Base-by-base conservation (phyloP, 2,797 vertebrate species). In the Platalea minor region DNA sequence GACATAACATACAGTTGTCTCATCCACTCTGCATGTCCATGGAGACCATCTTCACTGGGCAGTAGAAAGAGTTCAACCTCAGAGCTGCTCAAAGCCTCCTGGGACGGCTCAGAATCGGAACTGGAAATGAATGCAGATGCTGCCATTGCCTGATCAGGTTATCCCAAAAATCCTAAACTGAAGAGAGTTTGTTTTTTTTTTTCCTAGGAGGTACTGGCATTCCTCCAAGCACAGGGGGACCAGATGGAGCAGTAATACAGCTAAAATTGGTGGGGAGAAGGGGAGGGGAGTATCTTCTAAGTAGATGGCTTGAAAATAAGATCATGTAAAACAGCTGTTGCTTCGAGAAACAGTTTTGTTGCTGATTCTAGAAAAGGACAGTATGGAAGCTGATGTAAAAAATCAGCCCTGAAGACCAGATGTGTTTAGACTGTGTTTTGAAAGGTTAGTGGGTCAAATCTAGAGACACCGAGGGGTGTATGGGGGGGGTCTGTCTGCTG, bases 271-370 rank as follows among this genome's bases (percentile, higher is more conserved):
- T 11, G 26, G 43, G 33, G 9, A 25, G 41, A 37, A 28, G 10
- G 17, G 51, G 39, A 60, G 48, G 25, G 59, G 29, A 37, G 14
- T 85, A 78, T 93, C 68, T 70, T 29, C 29, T 45, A 60, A 82
- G 92, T 70, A 93, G 31, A 25, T 87, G 74, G 39, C 59, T 96
- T 51, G 86, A 79, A 90, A 93, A 76, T 46, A 78, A 80, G 61
- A 61, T 75, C 53, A 60, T 91, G 39, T 79, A 67, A 96, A 94
- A 11, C 95, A 94, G 93, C 92, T 94, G 91, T 94, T 94, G 73
- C 88, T 79, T 78, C 1, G 0, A 85, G 59, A 86, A 69, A 61
- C 17, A 35, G 24, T 51, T 73, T 83, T 80, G 39, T 79, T 76
- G 80, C 39, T 54, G 68, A 51, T 53, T 91, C 80, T 53, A 43